Evolutionary conservation across 2,113 vertebrate species (phyloP), one percentile per base, ranked within the genome.

Genomic region (Patagioenas fasciata): DNA sequence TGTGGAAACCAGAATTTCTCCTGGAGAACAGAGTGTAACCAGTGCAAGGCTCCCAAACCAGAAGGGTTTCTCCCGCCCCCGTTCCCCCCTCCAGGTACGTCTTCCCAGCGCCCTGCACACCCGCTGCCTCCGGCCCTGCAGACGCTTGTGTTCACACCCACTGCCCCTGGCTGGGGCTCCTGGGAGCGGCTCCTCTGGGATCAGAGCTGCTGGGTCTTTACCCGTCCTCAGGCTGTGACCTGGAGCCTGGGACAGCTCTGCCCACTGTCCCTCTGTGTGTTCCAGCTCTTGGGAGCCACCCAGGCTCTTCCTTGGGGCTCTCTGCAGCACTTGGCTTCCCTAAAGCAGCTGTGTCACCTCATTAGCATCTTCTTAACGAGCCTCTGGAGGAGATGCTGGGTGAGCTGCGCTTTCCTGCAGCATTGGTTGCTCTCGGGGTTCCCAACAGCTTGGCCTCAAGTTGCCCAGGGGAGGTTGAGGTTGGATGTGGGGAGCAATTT

Each of bases 1-100:
- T 99, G 99, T 81, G 99, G 99, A 48, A 99, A 99, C 98, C 99
- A 99, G 97, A 99, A 99, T 97, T 99, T 99, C 58, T 99, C 99
- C 64, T 99, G 99, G 99, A 98, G 99, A 96, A 99, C 99, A 42
- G 99, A 99, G 92, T 99, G 99, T 94, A 99, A 99, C 98, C 99
- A 99, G 97, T 99, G 99, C 98, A 99, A 99, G 98, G 99, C 99
- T 34, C 99, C 99, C 2, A 99, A 99, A 96, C 99, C 99, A 0
- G 99, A 99, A 81, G 99, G 99, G 47, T 98, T 99, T 26, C 98
- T 99, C 26, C 99, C 99, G 0, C 99, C 99, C 10, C 99, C 99
- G 1, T 99, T 99, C 28, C 98, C 99, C 23, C 98, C 99, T 57
- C 99, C 98, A 80, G 99, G 98, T 99, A 98, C 2, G 94, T 94